These are phyloP conservation scores for Sibirionetta formosa DNA, from an alignment of 2,797 vertebrate genomes.

Conservation along the genomic window DNA sequence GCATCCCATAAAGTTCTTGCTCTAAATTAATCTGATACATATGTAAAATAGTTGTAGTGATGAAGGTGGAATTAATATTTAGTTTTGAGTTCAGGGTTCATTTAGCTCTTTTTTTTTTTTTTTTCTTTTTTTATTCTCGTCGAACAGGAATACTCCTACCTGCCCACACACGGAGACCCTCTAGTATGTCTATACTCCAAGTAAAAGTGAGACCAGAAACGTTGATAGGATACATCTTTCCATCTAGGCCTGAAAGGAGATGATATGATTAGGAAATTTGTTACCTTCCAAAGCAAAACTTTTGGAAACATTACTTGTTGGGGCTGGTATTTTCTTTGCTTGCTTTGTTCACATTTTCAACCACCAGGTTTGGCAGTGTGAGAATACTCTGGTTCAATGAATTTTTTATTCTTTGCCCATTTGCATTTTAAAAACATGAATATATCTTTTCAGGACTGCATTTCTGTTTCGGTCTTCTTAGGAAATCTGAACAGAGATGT, in stretches of 20 bases:
- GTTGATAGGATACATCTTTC: not conserved
- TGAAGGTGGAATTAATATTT: not conserved
- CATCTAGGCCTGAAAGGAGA: not conserved
- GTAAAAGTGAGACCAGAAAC: not conserved
- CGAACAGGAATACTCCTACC: not conserved
- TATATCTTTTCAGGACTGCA: not conserved
- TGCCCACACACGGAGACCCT: accelerated
- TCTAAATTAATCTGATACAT: not conserved
- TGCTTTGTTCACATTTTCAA: not conserved
- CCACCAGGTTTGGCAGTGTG: not conserved
- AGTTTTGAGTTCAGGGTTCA: not conserved
- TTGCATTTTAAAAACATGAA: not conserved
- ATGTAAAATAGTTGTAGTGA: not conserved
- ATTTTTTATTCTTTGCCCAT: not conserved
- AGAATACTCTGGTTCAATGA: not conserved
- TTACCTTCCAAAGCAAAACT: not conserved
- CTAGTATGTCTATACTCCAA: not conserved
- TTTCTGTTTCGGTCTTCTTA: not conserved
- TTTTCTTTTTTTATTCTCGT: not conserved
- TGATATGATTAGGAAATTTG: not conserved
- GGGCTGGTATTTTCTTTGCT: not conserved
- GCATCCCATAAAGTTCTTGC: not conserved
- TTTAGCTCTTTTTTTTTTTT: not conserved
- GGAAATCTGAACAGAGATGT: not conserved
- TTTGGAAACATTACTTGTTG: not conserved